Percentiles rank a stretch among this genome's conserved stretches.
These are phyloP conservation scores for Allacma fusca DNA, from an alignment of 2,888 invertebrate genomes.

Conservation along the genomic window DNA sequence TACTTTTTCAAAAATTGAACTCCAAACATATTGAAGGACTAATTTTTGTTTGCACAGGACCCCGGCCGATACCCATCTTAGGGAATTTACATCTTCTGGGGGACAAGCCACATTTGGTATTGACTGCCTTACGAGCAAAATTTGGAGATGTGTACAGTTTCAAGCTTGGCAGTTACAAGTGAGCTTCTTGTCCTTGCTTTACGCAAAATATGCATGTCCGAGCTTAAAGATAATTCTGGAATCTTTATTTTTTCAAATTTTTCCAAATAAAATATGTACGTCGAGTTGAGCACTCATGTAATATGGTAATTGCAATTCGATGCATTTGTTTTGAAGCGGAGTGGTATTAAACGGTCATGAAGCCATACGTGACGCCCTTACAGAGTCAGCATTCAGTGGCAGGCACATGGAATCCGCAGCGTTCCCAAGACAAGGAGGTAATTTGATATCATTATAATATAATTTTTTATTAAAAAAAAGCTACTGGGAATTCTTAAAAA, in stretches of 20 bases:
- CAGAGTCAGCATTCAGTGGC: conserved; percentile 24
- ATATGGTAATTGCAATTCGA: too few relatives aligned
- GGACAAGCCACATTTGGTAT: conserved; percentile 20
- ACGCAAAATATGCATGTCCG: too few relatives aligned
- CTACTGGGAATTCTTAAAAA: too few relatives aligned
- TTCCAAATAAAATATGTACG: too few relatives aligned
- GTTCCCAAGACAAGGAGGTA: conserved; percentile 40
- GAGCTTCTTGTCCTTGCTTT: not conserved
- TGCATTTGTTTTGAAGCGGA: too few relatives aligned
- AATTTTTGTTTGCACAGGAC: too few relatives aligned
- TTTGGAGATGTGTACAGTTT: conserved; percentile 43
- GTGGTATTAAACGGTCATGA: conserved; percentile 35
- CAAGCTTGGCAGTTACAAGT: conserved; percentile 39
- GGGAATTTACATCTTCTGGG: conserved; percentile 39
- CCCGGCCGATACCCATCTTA: conserved; percentile 26
- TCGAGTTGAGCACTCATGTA: too few relatives aligned
- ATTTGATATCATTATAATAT: not conserved
- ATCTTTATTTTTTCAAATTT: too few relatives aligned
- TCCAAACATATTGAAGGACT: too few relatives aligned
- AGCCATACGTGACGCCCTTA: conserved; percentile 34
- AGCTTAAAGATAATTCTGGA: too few relatives aligned
- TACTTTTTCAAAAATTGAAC: too few relatives aligned
- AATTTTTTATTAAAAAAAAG: not conserved
- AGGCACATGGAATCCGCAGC: conserved; percentile 18
- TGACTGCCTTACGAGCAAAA: conserved; percentile 18